Percentiles rank a stretch among this genome's conserved stretches.
Evolutionary conservation across 2,888 invertebrate species (phyloP).

Genomic region (Boloria euphrosyne): DNA sequence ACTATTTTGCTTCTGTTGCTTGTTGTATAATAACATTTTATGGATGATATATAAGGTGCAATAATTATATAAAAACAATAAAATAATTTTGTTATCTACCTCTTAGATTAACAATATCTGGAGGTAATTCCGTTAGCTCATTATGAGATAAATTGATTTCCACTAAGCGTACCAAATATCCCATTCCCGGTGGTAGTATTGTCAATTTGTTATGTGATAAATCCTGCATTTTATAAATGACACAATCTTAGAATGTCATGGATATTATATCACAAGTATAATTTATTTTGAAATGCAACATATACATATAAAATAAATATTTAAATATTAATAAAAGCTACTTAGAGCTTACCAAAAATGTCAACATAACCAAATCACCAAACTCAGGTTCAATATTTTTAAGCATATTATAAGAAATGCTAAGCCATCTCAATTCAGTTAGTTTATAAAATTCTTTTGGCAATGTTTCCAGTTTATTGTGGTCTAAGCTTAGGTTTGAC

Average conservation of each 20-base stretch:
- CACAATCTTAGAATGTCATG: neutral
- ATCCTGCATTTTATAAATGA: slow-evolving; percentile 80
- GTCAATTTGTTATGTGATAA: slow-evolving; percentile 89
- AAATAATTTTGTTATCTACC: slow-evolving; percentile 74
- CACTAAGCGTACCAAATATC: slow-evolving; percentile 89
- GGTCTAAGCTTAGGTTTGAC: slow-evolving; percentile 85
- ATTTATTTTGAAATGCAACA: neutral
- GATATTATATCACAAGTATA: neutral
- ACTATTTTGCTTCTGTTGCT: too few relatives aligned
- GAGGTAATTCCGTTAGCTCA: slow-evolving; percentile 87
- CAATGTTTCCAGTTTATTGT: slow-evolving; percentile 84
- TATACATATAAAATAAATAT: neutral
- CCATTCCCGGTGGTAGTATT: slow-evolving; percentile 89
- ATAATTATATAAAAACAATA: neutral
- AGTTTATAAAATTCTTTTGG: slow-evolving; percentile 87
- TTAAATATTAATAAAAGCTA: neutral
- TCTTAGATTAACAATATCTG: slow-evolving; percentile 91
- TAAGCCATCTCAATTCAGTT: slow-evolving; percentile 86
- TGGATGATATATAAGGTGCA: neutral
- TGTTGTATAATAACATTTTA: too few relatives aligned
- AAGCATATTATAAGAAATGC: slow-evolving; percentile 89
- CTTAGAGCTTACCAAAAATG: slow-evolving; percentile 62
- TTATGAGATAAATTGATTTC: slow-evolving; percentile 89
- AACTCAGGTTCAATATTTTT: slow-evolving; percentile 86
- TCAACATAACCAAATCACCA: slow-evolving; percentile 90